Percentiles rank a stretch among this genome's conserved stretches.
Conservation (phyloP, 2,113 vertebrate species). For the Mirounga angustirostris region DNA sequence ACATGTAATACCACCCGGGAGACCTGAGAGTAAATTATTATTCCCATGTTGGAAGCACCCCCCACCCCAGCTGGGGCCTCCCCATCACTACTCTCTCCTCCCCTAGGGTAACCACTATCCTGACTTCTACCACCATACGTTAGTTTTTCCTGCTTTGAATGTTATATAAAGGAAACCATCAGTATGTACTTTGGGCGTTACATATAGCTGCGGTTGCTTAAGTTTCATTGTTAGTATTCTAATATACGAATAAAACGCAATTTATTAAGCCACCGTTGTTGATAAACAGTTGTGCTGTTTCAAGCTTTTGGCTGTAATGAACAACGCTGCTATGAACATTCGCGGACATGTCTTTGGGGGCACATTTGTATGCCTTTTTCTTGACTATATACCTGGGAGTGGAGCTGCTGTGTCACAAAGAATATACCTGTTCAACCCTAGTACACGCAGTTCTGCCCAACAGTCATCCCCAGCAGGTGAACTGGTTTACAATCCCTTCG, state of each 20-base stretch:
- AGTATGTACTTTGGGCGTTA: neutral
- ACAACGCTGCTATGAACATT: neutral
- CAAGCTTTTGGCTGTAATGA: neutral
- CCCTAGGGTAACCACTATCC: neutral
- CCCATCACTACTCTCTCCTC: neutral
- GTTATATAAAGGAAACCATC: neutral
- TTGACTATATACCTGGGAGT: neutral
- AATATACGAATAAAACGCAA: neutral
- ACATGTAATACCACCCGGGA: neutral
- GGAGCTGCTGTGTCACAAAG: neutral
- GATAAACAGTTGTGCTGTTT: neutral
- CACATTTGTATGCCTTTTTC: neutral
- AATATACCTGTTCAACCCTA: neutral
- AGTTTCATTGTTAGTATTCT: neutral
- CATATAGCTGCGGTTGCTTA: neutral
- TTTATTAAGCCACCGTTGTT: neutral
- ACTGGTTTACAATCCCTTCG: neutral
- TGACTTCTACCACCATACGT: neutral
- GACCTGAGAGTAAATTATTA: neutral
- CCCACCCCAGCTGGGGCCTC: rapidly evolving
- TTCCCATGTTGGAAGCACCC: neutral
- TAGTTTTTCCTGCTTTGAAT: neutral
- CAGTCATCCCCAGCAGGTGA: neutral
- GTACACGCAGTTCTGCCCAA: neutral
- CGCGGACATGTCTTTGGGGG: neutral